Conservation (phyloP, 2,797 vertebrate genomes). For the Sylvia borin region DNA sequence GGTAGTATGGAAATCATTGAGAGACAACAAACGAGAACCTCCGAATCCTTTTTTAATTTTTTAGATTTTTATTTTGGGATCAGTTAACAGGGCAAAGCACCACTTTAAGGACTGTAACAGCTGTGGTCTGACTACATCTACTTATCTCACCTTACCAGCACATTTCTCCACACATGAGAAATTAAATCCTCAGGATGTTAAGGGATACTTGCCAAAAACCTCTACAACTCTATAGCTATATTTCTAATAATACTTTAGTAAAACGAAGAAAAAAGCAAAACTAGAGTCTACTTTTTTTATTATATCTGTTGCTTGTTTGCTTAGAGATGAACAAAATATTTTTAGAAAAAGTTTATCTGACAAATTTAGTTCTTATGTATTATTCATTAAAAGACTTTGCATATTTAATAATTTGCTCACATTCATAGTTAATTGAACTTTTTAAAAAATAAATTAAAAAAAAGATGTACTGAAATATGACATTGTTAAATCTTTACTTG, state of each 20-base stretch:
- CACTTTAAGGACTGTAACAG: background rate
- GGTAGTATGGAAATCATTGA: background rate
- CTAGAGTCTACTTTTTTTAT: background rate
- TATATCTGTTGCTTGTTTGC: background rate
- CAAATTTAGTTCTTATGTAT: background rate
- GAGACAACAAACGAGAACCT: background rate
- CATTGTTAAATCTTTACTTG: background rate
- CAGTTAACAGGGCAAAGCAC: background rate
- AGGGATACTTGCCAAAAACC: background rate
- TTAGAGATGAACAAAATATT: background rate
- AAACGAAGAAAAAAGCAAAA: background rate
- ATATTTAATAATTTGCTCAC: background rate
- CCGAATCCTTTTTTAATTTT: background rate
- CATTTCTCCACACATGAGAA: accelerated
- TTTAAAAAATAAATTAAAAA: background rate
- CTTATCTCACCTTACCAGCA: background rate
- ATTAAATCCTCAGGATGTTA: background rate
- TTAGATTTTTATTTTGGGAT: background rate
- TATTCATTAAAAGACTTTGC: background rate
- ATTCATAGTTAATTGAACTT: background rate
- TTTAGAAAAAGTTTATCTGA: background rate
- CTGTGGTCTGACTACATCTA: background rate
- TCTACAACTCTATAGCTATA: background rate
- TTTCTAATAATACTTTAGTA: background rate
- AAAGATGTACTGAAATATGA: background rate